phyloP scores from a whole-genome alignment of 2,797 vertebrate species.

The Acanthopagrus latus region DNA sequence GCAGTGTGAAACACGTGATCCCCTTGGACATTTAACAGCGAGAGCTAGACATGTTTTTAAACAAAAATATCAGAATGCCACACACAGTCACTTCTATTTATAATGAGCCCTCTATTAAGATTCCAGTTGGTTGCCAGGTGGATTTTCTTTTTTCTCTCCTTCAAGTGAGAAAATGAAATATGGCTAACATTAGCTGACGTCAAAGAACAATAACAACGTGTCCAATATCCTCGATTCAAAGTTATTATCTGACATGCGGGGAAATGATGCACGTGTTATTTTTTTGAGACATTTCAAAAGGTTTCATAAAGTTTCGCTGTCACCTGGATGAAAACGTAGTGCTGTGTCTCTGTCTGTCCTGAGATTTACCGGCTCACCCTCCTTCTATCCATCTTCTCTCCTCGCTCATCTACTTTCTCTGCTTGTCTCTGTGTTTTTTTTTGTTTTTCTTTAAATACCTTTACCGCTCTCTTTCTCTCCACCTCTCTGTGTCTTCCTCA shows the following conservation, averaged over 20 bases:
- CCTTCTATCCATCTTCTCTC: conserved; percentile 9
- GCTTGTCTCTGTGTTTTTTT: conserved; percentile 28
- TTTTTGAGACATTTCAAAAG: conserved; percentile 25
- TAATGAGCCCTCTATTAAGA: not conserved
- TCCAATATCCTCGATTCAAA: conserved; percentile 14
- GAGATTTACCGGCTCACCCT: conserved; percentile 9
- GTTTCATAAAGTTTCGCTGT: not conserved
- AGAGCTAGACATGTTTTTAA: not conserved
- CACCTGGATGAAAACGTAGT: not conserved
- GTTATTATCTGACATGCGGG: conserved; percentile 5
- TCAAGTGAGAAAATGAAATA: conserved; percentile 1
- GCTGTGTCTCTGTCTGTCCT: not conserved
- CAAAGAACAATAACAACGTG: conserved; percentile 22
- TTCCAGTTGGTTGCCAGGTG: not conserved
- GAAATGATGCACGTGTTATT: conserved; percentile 25
- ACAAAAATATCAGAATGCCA: not conserved
- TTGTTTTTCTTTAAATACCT: not conserved
- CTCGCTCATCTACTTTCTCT: conserved; percentile 13
- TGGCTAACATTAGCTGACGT: conserved; percentile 12
- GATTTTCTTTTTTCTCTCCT: not conserved
- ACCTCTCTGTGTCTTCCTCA: not conserved
- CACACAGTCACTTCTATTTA: not conserved
- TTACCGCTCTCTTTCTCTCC: conserved; percentile 1
- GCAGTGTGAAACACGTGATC: not conserved
- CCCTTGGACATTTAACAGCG: not conserved